Evolutionary conservation across 1,140 invertebrate species (phyloP), one percentile per base, ranked within the genome.

Genomic region (Acromyrmex heyeri): DNA sequence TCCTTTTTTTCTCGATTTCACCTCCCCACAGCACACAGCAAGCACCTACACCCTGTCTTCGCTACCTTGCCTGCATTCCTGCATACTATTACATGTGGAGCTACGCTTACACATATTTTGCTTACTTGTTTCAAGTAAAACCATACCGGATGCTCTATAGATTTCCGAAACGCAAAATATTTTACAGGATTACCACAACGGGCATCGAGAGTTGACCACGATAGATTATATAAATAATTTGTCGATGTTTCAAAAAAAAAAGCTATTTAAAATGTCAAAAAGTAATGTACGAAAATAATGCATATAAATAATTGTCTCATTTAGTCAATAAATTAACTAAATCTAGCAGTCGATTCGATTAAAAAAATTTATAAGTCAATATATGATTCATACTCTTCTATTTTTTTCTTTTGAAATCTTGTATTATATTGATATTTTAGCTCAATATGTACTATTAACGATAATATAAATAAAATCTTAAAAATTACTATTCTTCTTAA

Each of bases 31-130:
- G 65, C 81, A 62, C 18, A 38, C 8, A 65, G 79, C 69, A 38
- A 64, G 87, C 87, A 77, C 92, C 91, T 94, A 91, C 93, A 94
- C 93, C 93, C 93, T 91, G 85, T 91, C 88, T 92, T 92, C 91
- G 91, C 91, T 93, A 91, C 88, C 89, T 93, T 93, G 88, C 91
- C 93, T 86, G 91, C 93, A 95, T 95, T 95, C 94, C 94, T 95
- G 94, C 94, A 95, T 95, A 92, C 91, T 88, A 95, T 95, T 95
- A 95, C 91, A 87, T 70, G 83, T 70, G 83, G 65, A 85, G 67
- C 85, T 88, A 78, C 75, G 91, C 87, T 93, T 93, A 91, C 91
- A 90, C 87, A 91, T 87, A 91, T 91, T 92, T 92, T 76, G 73
- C 59, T 48, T 30, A 62, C 69, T 75, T 73, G 55, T 83, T 83